These are phyloP conservation scores for Bacillus rossius DNA, from an alignment of 1,140 invertebrate genomes.

Conservation along the genomic window DNA sequence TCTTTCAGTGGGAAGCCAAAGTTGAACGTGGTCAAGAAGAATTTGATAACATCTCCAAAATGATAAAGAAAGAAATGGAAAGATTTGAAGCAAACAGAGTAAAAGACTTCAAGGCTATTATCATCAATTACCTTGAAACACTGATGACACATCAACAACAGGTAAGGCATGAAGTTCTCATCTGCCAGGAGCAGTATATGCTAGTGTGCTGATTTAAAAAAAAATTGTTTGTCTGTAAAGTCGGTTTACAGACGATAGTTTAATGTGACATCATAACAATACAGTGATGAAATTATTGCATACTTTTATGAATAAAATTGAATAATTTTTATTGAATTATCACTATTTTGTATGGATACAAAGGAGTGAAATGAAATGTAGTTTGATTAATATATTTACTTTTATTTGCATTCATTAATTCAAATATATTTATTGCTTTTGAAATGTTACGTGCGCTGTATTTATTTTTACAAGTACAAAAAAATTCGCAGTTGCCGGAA, in stretches of 20 bases:
- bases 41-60: constrained; percentile 93
- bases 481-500: too few species aligned
- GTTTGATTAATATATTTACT: too few species aligned
- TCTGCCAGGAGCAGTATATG: neutral
- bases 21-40: constrained; percentile 94
- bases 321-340: too few species aligned
- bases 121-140: constrained; percentile 89
- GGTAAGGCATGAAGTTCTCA: constrained; percentile 45
- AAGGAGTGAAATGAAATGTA: too few species aligned
- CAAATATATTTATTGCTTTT: too few species aligned
- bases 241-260: neutral
- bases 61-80: constrained; percentile 94
- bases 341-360: too few species aligned
- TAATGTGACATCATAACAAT: neutral
- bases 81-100: constrained; percentile 85
- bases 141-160: constrained; percentile 94
- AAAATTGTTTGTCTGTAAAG: neutral
- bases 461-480: too few species aligned
- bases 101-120: constrained; percentile 83
- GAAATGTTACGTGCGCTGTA: too few species aligned
- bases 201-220: neutral
- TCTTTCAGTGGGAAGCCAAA: constrained; percentile 83
- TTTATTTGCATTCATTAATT: too few species aligned
- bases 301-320: neutral
- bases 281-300: neutral